Evolutionary conservation across 2,113 vertebrate species (phyloP).

Genomic region (Paracanthobrama guichenoti): DNA sequence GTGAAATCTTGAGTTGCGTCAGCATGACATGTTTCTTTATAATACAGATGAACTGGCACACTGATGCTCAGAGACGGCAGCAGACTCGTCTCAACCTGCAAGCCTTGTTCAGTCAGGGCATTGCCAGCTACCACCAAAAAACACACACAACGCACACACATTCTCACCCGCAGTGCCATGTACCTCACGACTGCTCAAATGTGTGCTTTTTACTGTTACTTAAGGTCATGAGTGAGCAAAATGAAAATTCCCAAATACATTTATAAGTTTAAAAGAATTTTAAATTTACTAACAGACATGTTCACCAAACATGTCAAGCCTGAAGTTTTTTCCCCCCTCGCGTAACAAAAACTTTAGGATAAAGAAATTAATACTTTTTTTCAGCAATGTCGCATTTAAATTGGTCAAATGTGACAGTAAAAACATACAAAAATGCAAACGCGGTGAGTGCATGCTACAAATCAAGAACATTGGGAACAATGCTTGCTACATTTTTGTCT

Average conservation of each 20-base stretch:
- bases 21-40: constrained; percentile 10
- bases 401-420: background rate
- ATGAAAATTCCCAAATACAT: background rate
- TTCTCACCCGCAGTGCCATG: background rate
- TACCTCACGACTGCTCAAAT: background rate
- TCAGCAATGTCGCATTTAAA: background rate
- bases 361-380: background rate
- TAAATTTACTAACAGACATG: no score
- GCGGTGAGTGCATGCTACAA: no score
- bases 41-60: background rate
- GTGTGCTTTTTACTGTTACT: background rate
- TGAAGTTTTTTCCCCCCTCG: background rate
- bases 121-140: constrained; percentile 1
- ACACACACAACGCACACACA: background rate
- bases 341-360: background rate
- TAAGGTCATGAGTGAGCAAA: background rate
- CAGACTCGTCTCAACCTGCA: constrained; percentile 33
- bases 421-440: background rate
- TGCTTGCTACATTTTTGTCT: no score
- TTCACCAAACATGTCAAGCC: background rate
- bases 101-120: constrained; percentile 12
- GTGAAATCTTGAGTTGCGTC: constrained; percentile 24
- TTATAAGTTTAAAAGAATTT: background rate
- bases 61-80: background rate
- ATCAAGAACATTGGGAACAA: no score